Percentiles rank a stretch among this genome's conserved stretches.
Conservation (phyloP, 1,140 invertebrate species). For the Saccostrea glomerata region DNA sequence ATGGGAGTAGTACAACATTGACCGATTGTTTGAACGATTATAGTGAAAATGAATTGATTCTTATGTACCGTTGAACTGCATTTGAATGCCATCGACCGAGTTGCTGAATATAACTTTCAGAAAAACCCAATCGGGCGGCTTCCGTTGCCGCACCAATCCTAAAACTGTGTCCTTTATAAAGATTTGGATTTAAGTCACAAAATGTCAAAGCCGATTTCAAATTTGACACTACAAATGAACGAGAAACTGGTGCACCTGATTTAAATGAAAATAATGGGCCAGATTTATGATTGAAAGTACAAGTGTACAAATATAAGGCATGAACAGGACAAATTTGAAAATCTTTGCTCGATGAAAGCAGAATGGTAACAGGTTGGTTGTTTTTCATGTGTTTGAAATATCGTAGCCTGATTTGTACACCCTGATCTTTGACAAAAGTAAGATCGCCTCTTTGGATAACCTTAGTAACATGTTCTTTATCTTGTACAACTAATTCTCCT, state of each 20-base stretch:
- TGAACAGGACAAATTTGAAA: not conserved
- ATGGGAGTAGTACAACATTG: not conserved
- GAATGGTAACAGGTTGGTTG: constrained; percentile 14
- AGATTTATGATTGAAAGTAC: not conserved
- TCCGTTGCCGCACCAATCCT: not conserved
- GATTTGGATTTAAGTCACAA: too few species aligned
- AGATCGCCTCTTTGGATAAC: constrained; percentile 13
- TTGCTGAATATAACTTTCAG: too few species aligned
- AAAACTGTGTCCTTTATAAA: too few species aligned
- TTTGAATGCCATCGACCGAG: too few species aligned
- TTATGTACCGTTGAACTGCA: not conserved
- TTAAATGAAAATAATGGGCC: constrained; percentile 41
- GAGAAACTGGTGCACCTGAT: not conserved
- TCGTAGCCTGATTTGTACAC: not conserved
- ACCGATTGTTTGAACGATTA: not conserved
- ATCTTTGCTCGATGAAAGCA: not conserved
- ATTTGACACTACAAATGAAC: not conserved
- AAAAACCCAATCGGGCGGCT: too few species aligned
- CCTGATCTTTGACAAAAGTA: not conserved
- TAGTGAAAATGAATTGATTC: not conserved
- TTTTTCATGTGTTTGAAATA: constrained; percentile 33
- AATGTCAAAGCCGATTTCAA: not conserved
- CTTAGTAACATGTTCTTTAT: not conserved
- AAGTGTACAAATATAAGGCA: not conserved
- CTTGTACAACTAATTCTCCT: constrained; percentile 32